Evolutionary conservation across 2,888 invertebrate species (phyloP).

Genomic region (Melieria crassipennis): DNA sequence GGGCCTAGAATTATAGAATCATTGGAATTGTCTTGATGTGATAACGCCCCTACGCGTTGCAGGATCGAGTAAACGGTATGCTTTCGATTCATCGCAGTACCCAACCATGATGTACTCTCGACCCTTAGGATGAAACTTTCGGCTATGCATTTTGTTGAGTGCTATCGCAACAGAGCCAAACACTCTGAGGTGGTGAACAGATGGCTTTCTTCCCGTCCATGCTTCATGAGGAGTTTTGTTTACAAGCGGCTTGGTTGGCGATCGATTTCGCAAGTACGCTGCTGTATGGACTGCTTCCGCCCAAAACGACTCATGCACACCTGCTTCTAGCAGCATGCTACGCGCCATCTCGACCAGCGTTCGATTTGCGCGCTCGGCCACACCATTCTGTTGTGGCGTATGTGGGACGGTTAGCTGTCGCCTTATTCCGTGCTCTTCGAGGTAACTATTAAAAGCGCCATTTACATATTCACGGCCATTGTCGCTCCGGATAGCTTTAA

Average conservation of each 20-base stretch:
- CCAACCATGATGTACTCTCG: no score
- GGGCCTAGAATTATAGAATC: no score
- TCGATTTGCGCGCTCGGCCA: slow-evolving; percentile 39
- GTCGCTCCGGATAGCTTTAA: slow-evolving; percentile 29
- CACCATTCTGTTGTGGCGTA: slow-evolving; percentile 39
- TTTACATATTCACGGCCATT: slow-evolving; percentile 29
- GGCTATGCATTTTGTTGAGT: no score
- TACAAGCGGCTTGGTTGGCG: slow-evolving; percentile 34
- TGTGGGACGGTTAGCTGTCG: slow-evolving; percentile 35
- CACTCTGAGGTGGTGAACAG: slow-evolving; percentile 32
- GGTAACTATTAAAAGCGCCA: not conserved
- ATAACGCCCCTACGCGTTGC: no score
- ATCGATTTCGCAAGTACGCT: slow-evolving; percentile 37
- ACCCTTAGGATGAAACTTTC: no score
- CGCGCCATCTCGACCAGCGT: slow-evolving; percentile 48
- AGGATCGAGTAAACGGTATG: no score
- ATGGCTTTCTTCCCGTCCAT: slow-evolving; percentile 40
- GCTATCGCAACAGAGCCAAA: slow-evolving; percentile 42
- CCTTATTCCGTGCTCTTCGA: slow-evolving; percentile 12
- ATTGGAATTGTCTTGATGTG: no score
- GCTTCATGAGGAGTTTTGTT: slow-evolving; percentile 42
- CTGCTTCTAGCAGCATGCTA: slow-evolving; percentile 46
- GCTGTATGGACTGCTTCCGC: slow-evolving; percentile 39
- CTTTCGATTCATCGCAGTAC: no score
- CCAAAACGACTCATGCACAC: slow-evolving; percentile 45